Conservation (phyloP, 2,888 invertebrate genomes). For the Lamellibrachia columna region DNA sequence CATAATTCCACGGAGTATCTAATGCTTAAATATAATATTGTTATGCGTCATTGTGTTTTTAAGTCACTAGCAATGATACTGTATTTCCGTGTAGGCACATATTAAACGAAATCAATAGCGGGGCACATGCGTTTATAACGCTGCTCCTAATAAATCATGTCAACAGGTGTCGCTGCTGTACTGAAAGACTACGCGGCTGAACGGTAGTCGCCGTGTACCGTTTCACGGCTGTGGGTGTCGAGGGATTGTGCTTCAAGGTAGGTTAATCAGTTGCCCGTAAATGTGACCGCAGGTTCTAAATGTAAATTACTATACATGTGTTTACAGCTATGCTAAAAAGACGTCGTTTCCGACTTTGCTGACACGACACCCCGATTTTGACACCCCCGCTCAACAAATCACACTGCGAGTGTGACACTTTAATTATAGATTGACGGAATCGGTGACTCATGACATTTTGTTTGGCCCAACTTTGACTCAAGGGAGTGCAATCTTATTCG, state of each 20-base stretch:
- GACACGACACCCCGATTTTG: neutral
- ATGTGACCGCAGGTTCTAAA: neutral
- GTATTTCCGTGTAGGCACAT: too few species aligned
- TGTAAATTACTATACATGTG: neutral
- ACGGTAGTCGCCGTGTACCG: neutral
- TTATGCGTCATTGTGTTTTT: neutral
- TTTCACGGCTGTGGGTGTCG: neutral
- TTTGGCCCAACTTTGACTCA: neutral
- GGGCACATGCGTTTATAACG: neutral
- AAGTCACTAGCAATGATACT: neutral
- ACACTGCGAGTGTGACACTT: neutral
- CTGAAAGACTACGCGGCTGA: neutral
- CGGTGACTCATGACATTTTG: neutral
- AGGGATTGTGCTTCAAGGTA: neutral
- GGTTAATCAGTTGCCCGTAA: neutral
- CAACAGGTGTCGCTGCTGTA: constrained; percentile 2
- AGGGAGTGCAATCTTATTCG: neutral
- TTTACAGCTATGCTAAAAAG: neutral
- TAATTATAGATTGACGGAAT: neutral
- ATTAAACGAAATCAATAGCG: neutral
- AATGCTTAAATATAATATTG: neutral
- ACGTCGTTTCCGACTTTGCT: neutral
- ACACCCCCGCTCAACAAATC: neutral
- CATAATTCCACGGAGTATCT: neutral
- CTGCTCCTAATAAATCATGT: neutral